Base-by-base conservation (phyloP, 2,888 invertebrate genomes). In the Sphaerophoria rueppellii region DNA sequence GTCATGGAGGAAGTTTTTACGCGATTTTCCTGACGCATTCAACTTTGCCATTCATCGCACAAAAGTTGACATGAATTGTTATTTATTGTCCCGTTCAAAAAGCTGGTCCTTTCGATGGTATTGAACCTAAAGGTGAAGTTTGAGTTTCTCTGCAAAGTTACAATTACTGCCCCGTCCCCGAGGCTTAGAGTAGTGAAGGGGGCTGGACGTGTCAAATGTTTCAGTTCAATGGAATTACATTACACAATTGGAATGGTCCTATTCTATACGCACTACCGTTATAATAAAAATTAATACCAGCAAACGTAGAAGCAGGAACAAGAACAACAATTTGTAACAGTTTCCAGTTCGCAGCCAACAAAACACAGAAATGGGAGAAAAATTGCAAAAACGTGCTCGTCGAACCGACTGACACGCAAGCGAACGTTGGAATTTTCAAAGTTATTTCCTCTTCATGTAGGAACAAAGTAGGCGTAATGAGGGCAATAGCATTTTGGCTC, bases 281-380 rank as follows among this genome's bases (percentile, higher is more conserved):
- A 74, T 67, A 82, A 80, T 67, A 83, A 83, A 83, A 72, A 83
- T 72, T 80, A 80, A 76, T 75, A 35, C 71, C 65, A 4, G 48
- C 24, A 67, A 16, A 12, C 5, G 35, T 4, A 48, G 43, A 24
- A 57, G n/a, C 55, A 43, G 14, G 6, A 50, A 35, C 35, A 57
- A 57, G 11, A 57, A 3, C 55, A 55, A 14, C 35, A 57, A 16
- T 35, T 11, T 48, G 24, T 52, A 16, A 24, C 9, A 46, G 9
- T 43, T 11, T 43, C 9, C 43, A 11, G 4, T 43, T 11, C 7
- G 43, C 9, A 40, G 40, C 9, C 6, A 35, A 61, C 55, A 43
- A 61, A 46, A 50, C 2, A 24, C 24, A 61, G 43, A n/a, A 67
- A 55, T 7, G 48, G 46, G 37, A 60, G 52, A 63, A 67, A 40